Evolutionary conservation across 2,797 vertebrate genomes (phyloP).

Genomic region (Pipistrellus nathusii): DNA sequence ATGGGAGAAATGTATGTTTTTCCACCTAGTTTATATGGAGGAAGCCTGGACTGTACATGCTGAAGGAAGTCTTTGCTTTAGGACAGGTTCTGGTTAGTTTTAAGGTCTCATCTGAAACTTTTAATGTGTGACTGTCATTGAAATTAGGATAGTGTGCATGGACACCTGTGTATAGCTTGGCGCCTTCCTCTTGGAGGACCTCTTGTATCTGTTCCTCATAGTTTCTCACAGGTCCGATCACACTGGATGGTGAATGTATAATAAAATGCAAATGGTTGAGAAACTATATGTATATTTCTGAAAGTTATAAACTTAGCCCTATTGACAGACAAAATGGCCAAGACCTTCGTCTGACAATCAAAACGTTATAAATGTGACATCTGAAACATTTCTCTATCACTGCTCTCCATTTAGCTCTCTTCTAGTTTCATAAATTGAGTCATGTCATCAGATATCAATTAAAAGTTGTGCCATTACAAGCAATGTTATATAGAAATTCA

Average conservation of each 20-base stretch:
- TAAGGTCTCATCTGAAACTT: constrained; percentile 40
- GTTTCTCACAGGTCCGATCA: not conserved
- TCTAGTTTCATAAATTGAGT: not conserved
- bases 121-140: not conserved
- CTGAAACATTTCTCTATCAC: not conserved
- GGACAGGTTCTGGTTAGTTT: not conserved
- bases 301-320: not conserved
- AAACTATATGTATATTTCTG: not conserved
- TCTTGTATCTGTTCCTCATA: not conserved
- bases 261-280: not conserved
- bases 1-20: constrained; percentile 9
- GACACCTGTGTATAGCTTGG: not conserved
- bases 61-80: constrained; percentile 29
- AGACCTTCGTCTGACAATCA: not conserved
- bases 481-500: not conserved
- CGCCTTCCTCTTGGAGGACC: fast-evolving
- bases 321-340: not conserved
- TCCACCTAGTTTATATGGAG: constrained; percentile 6
- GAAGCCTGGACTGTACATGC: not conserved
- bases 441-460: not conserved
- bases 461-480: constrained; percentile 41
- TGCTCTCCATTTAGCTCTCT: not conserved
- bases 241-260: not conserved
- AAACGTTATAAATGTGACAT: not conserved
- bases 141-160: not conserved